Conservation (phyloP, 1,140 invertebrate species). For the Gyrodactylus salaris region DNA sequence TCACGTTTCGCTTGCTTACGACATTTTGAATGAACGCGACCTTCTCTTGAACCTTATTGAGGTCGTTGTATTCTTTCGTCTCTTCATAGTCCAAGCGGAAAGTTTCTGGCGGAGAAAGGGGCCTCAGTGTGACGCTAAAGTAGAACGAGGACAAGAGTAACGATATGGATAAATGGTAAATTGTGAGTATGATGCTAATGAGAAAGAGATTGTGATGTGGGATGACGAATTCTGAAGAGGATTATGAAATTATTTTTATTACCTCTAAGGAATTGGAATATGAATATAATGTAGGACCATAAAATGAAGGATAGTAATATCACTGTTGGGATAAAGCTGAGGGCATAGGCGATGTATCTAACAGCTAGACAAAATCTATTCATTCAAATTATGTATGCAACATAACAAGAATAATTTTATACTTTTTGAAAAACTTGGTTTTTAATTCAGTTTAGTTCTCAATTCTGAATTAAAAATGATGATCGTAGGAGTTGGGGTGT, state of each 20-base stretch:
- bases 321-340: background rate
- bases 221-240: background rate
- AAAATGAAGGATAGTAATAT: background rate
- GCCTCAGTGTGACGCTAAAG: background rate
- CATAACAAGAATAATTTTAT: too few species aligned
- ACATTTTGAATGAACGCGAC: background rate
- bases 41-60: background rate
- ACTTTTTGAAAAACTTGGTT: too few species aligned
- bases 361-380: background rate
- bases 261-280: background rate
- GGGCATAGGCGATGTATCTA: background rate
- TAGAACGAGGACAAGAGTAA: background rate
- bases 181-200: background rate
- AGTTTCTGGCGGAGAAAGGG: background rate
- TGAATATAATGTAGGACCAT: background rate
- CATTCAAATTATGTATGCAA: background rate
- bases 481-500: too few species aligned
- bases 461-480: too few species aligned
- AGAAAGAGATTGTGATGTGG: background rate
- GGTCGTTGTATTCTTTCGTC: background rate
- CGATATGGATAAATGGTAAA: background rate
- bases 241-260: background rate
- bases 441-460: too few species aligned
- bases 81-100: background rate
- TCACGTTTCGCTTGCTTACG: background rate